A percentile compares a stretch with the other conserved stretches of the same genome.
These are phyloP conservation scores for Caenorhabditis sp. DNA, from an alignment of 2,888 invertebrate species.

Conservation along the genomic window DNA sequence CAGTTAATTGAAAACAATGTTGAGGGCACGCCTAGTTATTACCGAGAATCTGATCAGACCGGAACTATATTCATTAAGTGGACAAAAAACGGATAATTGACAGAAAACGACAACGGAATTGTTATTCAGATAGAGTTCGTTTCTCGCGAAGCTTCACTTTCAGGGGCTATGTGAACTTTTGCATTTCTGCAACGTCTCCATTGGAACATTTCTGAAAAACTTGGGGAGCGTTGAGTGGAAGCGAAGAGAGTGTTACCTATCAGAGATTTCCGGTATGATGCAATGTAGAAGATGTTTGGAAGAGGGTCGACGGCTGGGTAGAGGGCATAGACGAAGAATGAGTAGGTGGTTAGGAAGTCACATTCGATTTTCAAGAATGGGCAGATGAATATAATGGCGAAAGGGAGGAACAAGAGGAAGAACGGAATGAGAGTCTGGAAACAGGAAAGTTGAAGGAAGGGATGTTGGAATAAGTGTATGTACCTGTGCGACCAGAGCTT, in stretches of 20 bases:
- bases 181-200: neutral
- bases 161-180: constrained; percentile 14
- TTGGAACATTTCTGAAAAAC: neutral
- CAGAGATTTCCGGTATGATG: neutral
- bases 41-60: no score
- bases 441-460: no score
- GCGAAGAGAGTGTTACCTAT: neutral
- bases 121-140: neutral
- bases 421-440: constrained; percentile 42
- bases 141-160: constrained; percentile 27
- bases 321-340: neutral
- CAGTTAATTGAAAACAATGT: neutral
- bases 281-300: constrained; percentile 5
- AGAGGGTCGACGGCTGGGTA: constrained; percentile 19
- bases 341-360: neutral
- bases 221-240: no score
- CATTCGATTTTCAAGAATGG: neutral
- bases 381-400: constrained; percentile 8
- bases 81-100: no score
- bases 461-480: no score
- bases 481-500: constrained; percentile 25
- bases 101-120: neutral
- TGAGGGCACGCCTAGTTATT: no score
- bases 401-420: constrained; percentile 20
- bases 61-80: no score